Evolutionary conservation across 2,888 invertebrate species (phyloP).

Genomic region (Linyphia triangularis): DNA sequence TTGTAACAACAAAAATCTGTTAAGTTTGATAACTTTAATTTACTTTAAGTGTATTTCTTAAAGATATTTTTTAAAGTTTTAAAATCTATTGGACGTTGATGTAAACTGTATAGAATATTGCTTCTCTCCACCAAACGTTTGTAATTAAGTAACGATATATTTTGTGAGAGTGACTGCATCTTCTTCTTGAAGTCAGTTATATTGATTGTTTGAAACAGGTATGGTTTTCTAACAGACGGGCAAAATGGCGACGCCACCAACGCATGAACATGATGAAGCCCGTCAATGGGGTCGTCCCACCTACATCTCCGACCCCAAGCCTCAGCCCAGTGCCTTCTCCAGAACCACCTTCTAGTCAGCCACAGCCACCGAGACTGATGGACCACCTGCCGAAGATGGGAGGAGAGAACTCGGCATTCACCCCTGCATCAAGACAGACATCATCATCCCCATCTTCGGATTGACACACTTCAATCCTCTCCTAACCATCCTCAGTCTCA

Average conservation of each 20-base stretch:
- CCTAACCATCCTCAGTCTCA: background rate
- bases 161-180: slow-evolving; percentile 53
- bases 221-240: slow-evolving; percentile 99
- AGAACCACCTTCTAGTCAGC: slow-evolving; percentile 73
- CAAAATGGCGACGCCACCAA: slow-evolving; percentile 98
- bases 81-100: too few species aligned
- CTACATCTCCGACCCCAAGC: slow-evolving; percentile 70
- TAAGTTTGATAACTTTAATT: too few species aligned
- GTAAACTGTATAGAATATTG: background rate
- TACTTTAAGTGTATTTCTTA: too few species aligned
- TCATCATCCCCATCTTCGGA: slow-evolving; percentile 68
- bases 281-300: slow-evolving; percentile 69
- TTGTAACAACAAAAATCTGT: too few species aligned
- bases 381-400: slow-evolving; percentile 74
- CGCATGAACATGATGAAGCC: slow-evolving; percentile 84
- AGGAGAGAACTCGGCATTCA: slow-evolving; percentile 75
- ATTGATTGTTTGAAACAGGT: slow-evolving; percentile 85
- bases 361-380: slow-evolving; percentile 68
- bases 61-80: too few species aligned
- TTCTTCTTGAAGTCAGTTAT: slow-evolving; percentile 75
- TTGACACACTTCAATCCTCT: slow-evolving; percentile 6
- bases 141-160: too few species aligned
- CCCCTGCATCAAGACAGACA: slow-evolving; percentile 66
- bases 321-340: slow-evolving; percentile 67
- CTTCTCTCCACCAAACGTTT: background rate